Percentiles rank a stretch among this genome's conserved stretches.
Conservation (phyloP, 2,888 invertebrate species). For the Neocrepidodera transversa region DNA sequence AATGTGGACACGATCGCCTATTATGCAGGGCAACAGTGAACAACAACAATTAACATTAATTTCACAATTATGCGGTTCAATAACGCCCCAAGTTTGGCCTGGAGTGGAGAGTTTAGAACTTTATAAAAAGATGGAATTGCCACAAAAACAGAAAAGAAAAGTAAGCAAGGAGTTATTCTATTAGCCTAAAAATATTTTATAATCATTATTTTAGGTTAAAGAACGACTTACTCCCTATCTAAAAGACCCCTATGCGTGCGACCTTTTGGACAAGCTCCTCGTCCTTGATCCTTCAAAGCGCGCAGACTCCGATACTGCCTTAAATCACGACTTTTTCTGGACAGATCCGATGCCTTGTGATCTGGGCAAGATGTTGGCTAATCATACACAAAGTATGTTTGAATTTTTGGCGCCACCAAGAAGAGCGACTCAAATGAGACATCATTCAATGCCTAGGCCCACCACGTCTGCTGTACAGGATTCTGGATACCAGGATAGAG, state of each 20-base stretch:
- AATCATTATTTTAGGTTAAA: constrained; percentile 66
- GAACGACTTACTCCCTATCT: constrained; percentile 88
- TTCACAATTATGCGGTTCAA: constrained; percentile 94
- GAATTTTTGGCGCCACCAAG: constrained; percentile 86
- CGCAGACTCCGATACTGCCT: constrained; percentile 87
- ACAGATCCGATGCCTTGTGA: constrained; percentile 96
- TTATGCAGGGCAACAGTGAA: constrained; percentile 96
- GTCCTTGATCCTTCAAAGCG: constrained; percentile 91
- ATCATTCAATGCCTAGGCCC: constrained; percentile 68
- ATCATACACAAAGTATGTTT: constrained; percentile 92
- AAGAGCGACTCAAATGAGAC: constrained; percentile 72
- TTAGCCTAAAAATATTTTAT: no score
- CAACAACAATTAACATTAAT: constrained; percentile 95
- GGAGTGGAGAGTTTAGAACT: constrained; percentile 89
- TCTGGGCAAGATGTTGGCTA: constrained; percentile 88
- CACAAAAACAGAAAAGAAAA: constrained; percentile 85
- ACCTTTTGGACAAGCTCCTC: constrained; percentile 89
- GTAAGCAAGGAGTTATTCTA: constrained; percentile 59
- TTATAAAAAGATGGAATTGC: constrained; percentile 86
- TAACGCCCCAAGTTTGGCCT: constrained; percentile 92
- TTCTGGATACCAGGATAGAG: constrained; percentile 84
- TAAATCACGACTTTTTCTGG: constrained; percentile 99
- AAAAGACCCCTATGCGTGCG: constrained; percentile 90
- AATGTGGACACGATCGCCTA: constrained; percentile 97
- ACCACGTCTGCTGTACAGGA: constrained; percentile 66